Base-by-base conservation (phyloP, 2,113 vertebrate species). In the Vicugna pacos region DNA sequence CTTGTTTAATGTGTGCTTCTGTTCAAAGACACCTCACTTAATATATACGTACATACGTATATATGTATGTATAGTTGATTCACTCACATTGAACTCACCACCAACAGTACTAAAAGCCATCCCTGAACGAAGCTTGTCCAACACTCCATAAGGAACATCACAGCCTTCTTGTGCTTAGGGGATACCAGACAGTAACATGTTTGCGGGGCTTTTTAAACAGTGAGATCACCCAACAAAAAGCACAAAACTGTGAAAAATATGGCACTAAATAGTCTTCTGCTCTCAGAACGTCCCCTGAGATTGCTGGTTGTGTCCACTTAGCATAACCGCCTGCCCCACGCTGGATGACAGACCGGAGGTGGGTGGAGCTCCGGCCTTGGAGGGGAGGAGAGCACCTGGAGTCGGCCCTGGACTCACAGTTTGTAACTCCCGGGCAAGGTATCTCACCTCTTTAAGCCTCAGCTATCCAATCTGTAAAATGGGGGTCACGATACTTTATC, bases 291-390 rank as follows among this genome's bases (percentile, higher is more conserved):
- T 32, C 19, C 13, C 58, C 64, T n/a, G 22, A 32, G 32, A 56
- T 2, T 48, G 69, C 35, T 22, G 67, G 24, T 24, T 64, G 17
- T 56, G 11, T 26, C 12, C 24, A 0, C 20, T 58, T n/a, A 5
- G 28, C 24, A 24, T 32, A 14, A 20, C 46, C 22, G 28, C 0
- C 0, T 16, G 28, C 17, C 5, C 14, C 50, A 3, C 2, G 19
- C 72, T n/a, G 15, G 22, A 28, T 5, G 0, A 46, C 8, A 32
- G 58, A 24, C 67, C 28, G 19, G 10, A 35, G 17, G 79, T 13
- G n/a, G 42, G 14, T 24, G 12, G 42, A 73, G 20, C 28, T 46
- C 35, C 30, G 35, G 16, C 58, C 58, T 64, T 0, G 1, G 67
- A 73, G 58, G 58, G 56, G 20, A 62, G 46, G 32, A n/a, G 28